These are phyloP conservation scores for Drosophila quadrilineata DNA, from an alignment of 1,140 invertebrate genomes.

Conservation along the genomic window DNA sequence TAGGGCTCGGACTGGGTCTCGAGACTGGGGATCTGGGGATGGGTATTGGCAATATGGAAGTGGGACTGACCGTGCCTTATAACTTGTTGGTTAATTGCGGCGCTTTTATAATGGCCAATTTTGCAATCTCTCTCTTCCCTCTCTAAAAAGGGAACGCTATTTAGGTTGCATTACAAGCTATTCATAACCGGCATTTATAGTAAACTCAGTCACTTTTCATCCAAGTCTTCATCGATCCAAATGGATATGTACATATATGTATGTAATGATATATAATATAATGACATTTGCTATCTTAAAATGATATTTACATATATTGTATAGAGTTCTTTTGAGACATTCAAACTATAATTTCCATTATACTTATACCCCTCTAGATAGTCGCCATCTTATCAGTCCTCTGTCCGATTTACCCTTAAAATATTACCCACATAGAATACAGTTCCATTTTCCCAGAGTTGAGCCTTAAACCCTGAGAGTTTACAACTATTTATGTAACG, in stretches of 20 bases:
- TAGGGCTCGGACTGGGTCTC: too few relatives aligned
- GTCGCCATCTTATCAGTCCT: constrained; percentile 6
- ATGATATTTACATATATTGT: too few relatives aligned
- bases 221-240: too few relatives aligned
- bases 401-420: neutral
- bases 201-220: neutral
- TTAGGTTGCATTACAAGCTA: neutral
- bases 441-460: neutral
- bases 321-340: too few relatives aligned
- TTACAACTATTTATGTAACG: constrained; percentile 24
- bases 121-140: neutral
- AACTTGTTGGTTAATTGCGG: constrained; percentile 56
- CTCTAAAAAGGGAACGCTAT: neutral
- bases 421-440: neutral
- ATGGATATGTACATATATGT: too few relatives aligned
- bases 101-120: constrained; percentile 13
- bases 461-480: constrained; percentile 1
- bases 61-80: constrained; percentile 38
- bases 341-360: neutral
- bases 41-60: too few relatives aligned
- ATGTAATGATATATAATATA: too few relatives aligned
- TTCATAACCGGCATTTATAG: neutral
- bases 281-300: too few relatives aligned
- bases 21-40: too few relatives aligned
- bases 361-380: neutral